A percentile compares a stretch with the other conserved stretches of the same genome.
These are phyloP conservation scores for Onychostoma macrolepis DNA, from an alignment of 2,113 vertebrate genomes.

Conservation along the genomic window DNA sequence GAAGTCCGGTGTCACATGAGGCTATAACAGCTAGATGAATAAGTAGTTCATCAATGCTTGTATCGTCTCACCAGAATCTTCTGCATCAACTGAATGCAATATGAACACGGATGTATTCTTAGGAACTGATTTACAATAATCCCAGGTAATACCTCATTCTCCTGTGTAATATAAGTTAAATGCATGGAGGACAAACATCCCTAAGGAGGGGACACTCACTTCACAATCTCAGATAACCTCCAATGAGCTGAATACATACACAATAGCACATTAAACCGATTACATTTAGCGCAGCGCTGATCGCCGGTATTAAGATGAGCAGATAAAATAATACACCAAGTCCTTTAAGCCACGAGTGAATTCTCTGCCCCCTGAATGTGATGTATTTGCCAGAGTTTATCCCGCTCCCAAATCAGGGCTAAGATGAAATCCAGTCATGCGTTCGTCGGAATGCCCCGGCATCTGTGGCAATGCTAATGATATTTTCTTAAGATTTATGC, in stretches of 20 bases:
- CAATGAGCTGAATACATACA: conserved; percentile 36
- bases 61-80: background rate
- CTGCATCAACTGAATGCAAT: background rate
- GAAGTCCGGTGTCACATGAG: background rate
- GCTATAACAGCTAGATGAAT: background rate
- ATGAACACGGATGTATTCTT: background rate
- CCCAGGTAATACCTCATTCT: conserved; percentile 8
- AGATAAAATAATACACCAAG: conserved; percentile 38
- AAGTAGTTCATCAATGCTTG: background rate
- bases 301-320: conserved; percentile 53
- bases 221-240: conserved; percentile 46
- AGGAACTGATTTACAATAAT: background rate
- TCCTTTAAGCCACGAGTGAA: conserved; percentile 47
- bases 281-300: conserved; percentile 48
- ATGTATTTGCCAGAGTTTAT: conserved; percentile 54
- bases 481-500: conserved; percentile 62
- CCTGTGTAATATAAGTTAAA: conserved; percentile 18
- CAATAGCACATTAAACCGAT: conserved; percentile 37
- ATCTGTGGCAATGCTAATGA: conserved; percentile 60
- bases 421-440: conserved; percentile 53
- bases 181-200: conserved; percentile 36
- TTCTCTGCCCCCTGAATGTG: conserved; percentile 26
- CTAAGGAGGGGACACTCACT: conserved; percentile 34
- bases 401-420: conserved; percentile 44
- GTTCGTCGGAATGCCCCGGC: conserved; percentile 36